Evolutionary conservation across 1,140 invertebrate genomes (phyloP), one percentile per base, ranked within the genome.

Genomic region (Dendroctonus ponderosae): DNA sequence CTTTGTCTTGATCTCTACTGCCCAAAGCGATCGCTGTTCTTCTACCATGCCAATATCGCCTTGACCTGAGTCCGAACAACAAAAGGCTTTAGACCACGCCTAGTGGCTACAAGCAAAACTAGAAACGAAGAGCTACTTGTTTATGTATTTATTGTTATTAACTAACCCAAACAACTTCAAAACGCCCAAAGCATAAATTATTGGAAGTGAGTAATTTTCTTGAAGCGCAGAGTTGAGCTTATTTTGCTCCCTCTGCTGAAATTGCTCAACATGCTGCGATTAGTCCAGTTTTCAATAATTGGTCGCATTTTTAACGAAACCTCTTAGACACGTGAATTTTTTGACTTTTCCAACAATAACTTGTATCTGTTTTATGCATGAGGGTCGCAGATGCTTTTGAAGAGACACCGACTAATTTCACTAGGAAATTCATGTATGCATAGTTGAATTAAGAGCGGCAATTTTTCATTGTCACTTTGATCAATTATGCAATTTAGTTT

Each of bases 71-170:
- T n/a, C 58, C 11, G 38, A 51, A 41, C 62, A 56, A 64, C 51
- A 44, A 64, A 64, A 64, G 43, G 53, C 6, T 41, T 56, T 57
- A 11, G 41, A 38, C 42, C 42, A 64, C 62, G 62, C 62, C 62
- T 53, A 64, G 62, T 64, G 62, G 62, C 62, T 38, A 56, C 61
- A 62, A 42, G 42, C n/a, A 38, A 39, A 38, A 46, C 37, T 53
- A 41, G 15, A 53, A 51, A 44, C 52, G 42, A 62, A 53, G 40
- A 53, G 61, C 52, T 62, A 62, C 54, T 62, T 62, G 54, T 52
- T 62, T 62, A n/a, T n/a, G n/a, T n/a, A n/a, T 40, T 52, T 52
- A 40, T 56, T 51, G 3, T 15, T 51, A 51, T 51, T 3, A 3
- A 11, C 11, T 51, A 3, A 46, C 12, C 12, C 9, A 11, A 12